Conservation (phyloP, 2,888 invertebrate species). For the Oscheius sp. region DNA sequence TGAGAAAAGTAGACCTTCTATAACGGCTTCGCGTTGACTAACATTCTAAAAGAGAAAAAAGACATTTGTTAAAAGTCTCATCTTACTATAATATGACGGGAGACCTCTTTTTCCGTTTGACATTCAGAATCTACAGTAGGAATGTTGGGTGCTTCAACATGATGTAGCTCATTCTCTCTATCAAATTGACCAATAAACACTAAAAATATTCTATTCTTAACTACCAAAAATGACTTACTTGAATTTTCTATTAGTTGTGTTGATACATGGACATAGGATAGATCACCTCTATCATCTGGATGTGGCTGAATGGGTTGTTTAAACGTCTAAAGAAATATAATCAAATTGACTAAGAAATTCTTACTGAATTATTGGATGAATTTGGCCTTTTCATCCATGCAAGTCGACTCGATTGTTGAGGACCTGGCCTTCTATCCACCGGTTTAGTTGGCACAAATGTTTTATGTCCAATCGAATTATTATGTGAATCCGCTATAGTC, state of each 20-base stretch:
- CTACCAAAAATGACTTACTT: background rate
- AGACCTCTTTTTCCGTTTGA: background rate
- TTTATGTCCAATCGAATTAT: background rate
- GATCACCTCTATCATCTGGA: conserved; percentile 9
- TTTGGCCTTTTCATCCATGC: conserved; percentile 10
- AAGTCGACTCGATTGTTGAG: background rate
- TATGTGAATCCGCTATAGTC: background rate
- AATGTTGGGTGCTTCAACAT: background rate
- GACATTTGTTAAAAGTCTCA: background rate
- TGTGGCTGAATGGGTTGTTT: background rate
- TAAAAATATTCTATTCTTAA: background rate
- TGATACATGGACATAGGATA: conserved; percentile 12
- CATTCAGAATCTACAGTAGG: background rate
- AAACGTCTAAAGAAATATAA: background rate
- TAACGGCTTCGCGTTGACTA: background rate
- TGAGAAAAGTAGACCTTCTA: background rate
- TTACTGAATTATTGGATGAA: background rate
- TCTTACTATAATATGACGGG: background rate
- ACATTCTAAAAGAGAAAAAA: background rate
- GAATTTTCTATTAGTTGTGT: conserved; percentile 22
- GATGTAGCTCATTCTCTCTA: background rate
- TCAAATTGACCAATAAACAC: background rate
- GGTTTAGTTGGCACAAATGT: conserved; percentile 12
- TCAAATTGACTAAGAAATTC: background rate
- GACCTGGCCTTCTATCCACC: background rate